These are phyloP conservation scores for Ephialtes manifestator DNA, from an alignment of 2,888 invertebrate genomes.

Conservation along the genomic window DNA sequence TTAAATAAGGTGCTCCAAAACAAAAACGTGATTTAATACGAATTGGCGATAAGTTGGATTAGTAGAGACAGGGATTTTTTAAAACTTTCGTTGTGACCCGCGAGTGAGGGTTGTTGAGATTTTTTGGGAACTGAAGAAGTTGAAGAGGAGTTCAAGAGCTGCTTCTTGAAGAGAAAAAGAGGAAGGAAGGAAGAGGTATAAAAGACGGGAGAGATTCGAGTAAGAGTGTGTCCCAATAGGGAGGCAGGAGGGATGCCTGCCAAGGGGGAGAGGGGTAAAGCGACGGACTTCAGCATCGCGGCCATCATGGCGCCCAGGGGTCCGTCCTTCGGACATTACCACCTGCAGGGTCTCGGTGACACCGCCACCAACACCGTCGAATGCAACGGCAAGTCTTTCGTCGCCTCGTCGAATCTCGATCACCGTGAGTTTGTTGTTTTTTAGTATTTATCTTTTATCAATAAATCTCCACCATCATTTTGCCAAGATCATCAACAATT, in stretches of 20 bases:
- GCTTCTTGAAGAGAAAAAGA: background rate
- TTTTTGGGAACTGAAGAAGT: background rate
- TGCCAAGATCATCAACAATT: background rate
- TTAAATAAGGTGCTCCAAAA: background rate
- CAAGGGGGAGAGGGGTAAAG: conserved; percentile 86
- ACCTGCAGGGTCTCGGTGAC: conserved; percentile 84
- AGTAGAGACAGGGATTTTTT: background rate
- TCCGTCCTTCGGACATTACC: conserved; percentile 85
- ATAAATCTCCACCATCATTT: background rate
- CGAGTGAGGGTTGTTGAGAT: conserved; percentile 2
- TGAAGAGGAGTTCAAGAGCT: background rate
- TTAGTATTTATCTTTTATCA: background rate
- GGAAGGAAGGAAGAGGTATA: conserved; percentile 6
- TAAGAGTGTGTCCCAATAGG: conserved; percentile 74
- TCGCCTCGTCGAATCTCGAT: conserved; percentile 79
- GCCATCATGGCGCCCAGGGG: conserved; percentile 89
- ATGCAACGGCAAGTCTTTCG: conserved; percentile 82
- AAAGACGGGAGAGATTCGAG: conserved; percentile 48
- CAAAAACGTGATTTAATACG: background rate
- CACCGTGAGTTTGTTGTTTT: conserved; percentile 79
- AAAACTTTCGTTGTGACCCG: background rate
- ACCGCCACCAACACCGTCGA: conserved; percentile 80
- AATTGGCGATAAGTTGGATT: background rate
- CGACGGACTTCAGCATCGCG: conserved; percentile 91
- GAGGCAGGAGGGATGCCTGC: conserved; percentile 86